phyloP scores from a whole-genome alignment of 1,140 invertebrate species.

The Macrotrachela quadricornifera region DNA sequence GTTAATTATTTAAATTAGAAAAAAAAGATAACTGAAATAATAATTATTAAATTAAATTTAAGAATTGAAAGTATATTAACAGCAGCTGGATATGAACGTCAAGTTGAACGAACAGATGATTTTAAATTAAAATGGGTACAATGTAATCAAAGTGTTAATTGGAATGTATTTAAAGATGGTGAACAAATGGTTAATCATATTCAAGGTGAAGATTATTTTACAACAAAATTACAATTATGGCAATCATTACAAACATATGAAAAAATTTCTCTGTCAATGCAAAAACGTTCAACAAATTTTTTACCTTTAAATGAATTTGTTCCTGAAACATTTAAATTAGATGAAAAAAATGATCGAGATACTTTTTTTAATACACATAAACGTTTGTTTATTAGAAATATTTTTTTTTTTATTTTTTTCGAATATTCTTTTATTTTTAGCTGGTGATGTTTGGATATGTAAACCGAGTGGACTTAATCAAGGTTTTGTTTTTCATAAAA shows the following conservation, averaged over 20 bases:
- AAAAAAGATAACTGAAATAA: background rate
- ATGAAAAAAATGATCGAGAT: constrained; percentile 23
- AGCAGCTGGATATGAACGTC: constrained; percentile 24
- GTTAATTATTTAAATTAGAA: background rate
- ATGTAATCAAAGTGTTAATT: constrained; percentile 24
- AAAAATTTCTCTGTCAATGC: background rate
- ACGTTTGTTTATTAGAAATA: constrained; percentile 13
- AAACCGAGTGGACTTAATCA: constrained; percentile 31
- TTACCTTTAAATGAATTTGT: constrained; percentile 24
- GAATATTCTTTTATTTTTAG: constrained; percentile 14
- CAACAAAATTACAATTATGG: constrained; percentile 29
- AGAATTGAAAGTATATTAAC: constrained; percentile 23
- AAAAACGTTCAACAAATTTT: too few relatives aligned
- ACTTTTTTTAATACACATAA: constrained; percentile 21
- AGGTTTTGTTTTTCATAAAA: too few relatives aligned
- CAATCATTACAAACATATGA: constrained; percentile 27
- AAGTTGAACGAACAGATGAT: constrained; percentile 22
- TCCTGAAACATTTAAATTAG: constrained; percentile 28
- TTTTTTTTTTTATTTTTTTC: background rate
- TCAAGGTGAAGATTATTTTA: constrained; percentile 13
- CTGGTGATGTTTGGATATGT: constrained; percentile 31
- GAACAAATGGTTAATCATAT: constrained; percentile 31
- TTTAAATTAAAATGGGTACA: constrained; percentile 27
- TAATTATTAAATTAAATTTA: constrained; percentile 4
- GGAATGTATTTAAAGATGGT: constrained; percentile 24